phyloP scores from a whole-genome alignment of 2,888 invertebrate species.

The Latrodectus elegans region DNA sequence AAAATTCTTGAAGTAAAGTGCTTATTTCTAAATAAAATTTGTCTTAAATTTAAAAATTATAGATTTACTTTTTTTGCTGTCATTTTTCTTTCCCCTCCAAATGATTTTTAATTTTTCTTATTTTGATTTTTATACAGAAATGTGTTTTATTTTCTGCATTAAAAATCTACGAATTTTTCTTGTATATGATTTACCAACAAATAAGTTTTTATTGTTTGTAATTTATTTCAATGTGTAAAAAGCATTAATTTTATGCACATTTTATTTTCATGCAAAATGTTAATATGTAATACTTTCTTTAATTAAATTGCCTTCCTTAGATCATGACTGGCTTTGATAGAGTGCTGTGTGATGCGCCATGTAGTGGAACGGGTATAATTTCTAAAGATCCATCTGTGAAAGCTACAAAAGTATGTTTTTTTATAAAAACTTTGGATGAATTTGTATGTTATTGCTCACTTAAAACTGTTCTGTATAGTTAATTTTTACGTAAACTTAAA shows the following conservation, averaged over 20 bases:
- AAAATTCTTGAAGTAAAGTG: neutral
- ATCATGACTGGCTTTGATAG: conserved; percentile 94
- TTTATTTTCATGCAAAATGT: no score
- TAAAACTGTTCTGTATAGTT: no score
- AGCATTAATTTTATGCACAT: no score
- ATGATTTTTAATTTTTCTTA: no score
- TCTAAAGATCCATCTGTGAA: conserved; percentile 98
- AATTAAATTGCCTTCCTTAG: conserved; percentile 73
- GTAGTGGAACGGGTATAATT: conserved; percentile 98
- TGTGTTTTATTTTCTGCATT: neutral
- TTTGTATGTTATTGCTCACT: neutral
- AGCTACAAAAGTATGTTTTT: conserved; percentile 81
- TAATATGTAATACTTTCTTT: neutral
- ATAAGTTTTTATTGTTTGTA: no score
- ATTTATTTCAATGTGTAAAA: no score
- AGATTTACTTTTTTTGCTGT: no score
- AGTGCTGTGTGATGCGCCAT: conserved; percentile 97
- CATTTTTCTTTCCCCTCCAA: no score
- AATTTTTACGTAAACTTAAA: no score
- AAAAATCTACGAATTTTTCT: neutral
- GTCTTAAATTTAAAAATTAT: no score
- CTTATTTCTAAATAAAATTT: no score
- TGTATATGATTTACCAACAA: neutral
- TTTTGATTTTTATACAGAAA: no score
- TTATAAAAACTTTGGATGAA: neutral